A percentile compares a stretch with the other conserved stretches of the same genome.
These are phyloP conservation scores for Morpho helenor DNA, from an alignment of 2,888 invertebrate genomes.

Conservation along the genomic window DNA sequence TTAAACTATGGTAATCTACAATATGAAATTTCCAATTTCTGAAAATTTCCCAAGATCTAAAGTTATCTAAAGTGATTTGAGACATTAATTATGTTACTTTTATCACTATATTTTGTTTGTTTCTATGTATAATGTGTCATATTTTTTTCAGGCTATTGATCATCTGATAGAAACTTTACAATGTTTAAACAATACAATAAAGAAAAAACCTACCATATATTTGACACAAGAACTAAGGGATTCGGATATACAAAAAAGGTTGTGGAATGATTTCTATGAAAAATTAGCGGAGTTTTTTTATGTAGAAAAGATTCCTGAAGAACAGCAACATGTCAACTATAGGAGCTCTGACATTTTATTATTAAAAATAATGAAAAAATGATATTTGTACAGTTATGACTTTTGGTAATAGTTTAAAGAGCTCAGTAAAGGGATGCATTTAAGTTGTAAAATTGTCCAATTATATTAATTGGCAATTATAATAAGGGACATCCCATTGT, in stretches of 20 bases:
- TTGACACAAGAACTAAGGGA: constrained; percentile 85
- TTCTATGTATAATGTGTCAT: too few relatives aligned
- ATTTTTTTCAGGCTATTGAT: constrained; percentile 72
- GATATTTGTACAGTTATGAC: constrained; percentile 37
- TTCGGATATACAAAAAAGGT: constrained; percentile 69
- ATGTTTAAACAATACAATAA: constrained; percentile 55
- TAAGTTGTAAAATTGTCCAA: too few relatives aligned
- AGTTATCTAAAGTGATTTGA: too few relatives aligned
- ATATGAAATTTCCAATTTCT: too few relatives aligned
- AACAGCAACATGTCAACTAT: constrained; percentile 81
- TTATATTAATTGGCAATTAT: too few relatives aligned
- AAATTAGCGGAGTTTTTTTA: constrained; percentile 49
- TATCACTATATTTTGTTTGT: too few relatives aligned
- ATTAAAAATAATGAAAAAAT: constrained; percentile 63
- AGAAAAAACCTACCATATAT: constrained; percentile 75
- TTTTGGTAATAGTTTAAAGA: constrained; percentile 22
- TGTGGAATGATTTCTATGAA: constrained; percentile 61
- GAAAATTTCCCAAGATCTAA: too few relatives aligned
- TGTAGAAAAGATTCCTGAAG: constrained; percentile 73
- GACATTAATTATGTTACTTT: too few relatives aligned
- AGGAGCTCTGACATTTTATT: constrained; percentile 82
- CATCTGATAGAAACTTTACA: constrained; percentile 80
- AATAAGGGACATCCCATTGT: too few relatives aligned
- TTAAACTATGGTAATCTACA: too few relatives aligned
- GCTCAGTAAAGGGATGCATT: too few relatives aligned